These are phyloP conservation scores for Dromiciops gliroides DNA, from an alignment of 2,113 vertebrate species.

Conservation along the genomic window DNA sequence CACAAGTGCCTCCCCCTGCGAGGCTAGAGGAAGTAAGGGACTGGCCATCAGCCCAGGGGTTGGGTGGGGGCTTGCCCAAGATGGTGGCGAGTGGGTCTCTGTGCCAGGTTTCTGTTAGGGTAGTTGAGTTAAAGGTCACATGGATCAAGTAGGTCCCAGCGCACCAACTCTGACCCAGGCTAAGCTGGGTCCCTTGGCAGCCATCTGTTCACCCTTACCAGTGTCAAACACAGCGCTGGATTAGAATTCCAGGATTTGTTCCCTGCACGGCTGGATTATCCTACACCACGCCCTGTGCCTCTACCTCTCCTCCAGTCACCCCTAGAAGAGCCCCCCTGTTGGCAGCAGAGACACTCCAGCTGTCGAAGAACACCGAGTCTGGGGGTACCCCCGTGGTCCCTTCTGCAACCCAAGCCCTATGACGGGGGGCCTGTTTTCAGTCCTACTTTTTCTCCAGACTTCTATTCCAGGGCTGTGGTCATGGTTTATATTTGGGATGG, in stretches of 20 bases:
- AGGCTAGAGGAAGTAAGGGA: constrained; percentile 29
- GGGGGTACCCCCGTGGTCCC: neutral
- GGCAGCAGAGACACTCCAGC: constrained; percentile 46
- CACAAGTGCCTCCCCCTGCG: neutral
- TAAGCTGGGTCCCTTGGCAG: neutral
- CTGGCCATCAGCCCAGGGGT: neutral
- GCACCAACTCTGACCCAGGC: neutral
- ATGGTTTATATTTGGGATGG: constrained; percentile 81
- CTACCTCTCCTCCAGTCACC: constrained; percentile 17
- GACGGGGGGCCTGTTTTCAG: constrained; percentile 60
- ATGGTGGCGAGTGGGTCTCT: constrained; percentile 9
- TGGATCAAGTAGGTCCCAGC: neutral
- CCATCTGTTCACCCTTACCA: neutral
- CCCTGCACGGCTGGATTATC: neutral
- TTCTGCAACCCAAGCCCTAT: constrained; percentile 31
- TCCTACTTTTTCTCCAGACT: constrained; percentile 67
- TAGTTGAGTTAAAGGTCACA: neutral
- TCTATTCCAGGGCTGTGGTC: constrained; percentile 80
- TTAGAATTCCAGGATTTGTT: constrained; percentile 2
- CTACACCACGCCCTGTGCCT: constrained; percentile 51
- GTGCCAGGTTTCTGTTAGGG: neutral
- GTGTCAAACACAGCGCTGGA: neutral
- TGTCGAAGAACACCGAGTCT: neutral
- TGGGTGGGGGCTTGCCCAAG: neutral
- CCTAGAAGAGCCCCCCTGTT: neutral